These are phyloP conservation scores for Phalangium opilio DNA, from an alignment of 2,888 invertebrate species.

Conservation along the genomic window DNA sequence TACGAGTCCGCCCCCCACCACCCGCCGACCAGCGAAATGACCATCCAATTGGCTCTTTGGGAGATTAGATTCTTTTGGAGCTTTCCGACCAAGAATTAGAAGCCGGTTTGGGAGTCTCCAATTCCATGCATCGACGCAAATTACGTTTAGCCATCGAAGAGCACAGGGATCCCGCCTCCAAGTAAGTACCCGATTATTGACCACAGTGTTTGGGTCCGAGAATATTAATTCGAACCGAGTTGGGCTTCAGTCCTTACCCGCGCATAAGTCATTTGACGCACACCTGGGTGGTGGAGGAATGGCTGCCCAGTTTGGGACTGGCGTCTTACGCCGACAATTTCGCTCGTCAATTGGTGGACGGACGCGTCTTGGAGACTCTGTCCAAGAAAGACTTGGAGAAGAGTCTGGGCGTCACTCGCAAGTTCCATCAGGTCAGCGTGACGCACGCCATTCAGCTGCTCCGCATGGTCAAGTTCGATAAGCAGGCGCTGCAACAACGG, in stretches of 20 bases:
- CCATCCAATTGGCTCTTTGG: too few species aligned
- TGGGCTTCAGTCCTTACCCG: conserved; percentile 45
- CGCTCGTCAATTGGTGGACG: conserved; percentile 76
- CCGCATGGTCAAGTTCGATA: conserved; percentile 76
- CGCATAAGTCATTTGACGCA: conserved; percentile 73
- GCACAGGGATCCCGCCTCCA: conserved; percentile 67
- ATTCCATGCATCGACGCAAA: conserved; percentile 86
- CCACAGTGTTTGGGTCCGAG: background rate
- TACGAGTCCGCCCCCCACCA: too few species aligned
- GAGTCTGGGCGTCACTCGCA: conserved; percentile 74
- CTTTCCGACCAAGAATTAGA: conserved; percentile 80
- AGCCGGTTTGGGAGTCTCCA: conserved; percentile 73
- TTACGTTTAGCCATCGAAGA: conserved; percentile 83
- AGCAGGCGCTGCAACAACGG: conserved; percentile 55
- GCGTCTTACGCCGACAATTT: conserved; percentile 74
- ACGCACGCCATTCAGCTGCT: conserved; percentile 84
- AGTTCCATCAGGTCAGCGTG: conserved; percentile 87
- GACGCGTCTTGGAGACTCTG: conserved; percentile 77
- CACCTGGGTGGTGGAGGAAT: conserved; percentile 84
- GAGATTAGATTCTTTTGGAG: conserved; percentile 80
- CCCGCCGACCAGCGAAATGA: too few species aligned
- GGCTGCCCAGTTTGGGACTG: conserved; percentile 79
- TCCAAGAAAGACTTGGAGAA: conserved; percentile 89
- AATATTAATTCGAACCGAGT: conserved; percentile 4
- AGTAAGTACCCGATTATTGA: conserved; percentile 33